A percentile compares a stretch with the other conserved stretches of the same genome.
Conservation (phyloP, 2,888 invertebrate species). For the Bruchidius siliquastri region DNA sequence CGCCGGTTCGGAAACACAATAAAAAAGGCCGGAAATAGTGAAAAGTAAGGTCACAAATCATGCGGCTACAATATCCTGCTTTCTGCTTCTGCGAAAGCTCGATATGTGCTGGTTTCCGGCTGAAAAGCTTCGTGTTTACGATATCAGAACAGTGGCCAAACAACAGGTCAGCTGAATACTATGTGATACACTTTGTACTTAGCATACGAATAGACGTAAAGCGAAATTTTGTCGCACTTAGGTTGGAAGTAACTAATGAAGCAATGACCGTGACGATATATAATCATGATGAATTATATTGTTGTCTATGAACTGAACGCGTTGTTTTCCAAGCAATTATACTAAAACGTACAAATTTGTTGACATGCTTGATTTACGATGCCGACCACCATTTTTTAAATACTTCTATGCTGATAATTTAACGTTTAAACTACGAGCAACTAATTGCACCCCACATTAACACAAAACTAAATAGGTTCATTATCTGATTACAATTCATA, state of each 20-base stretch:
- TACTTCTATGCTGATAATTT: background rate
- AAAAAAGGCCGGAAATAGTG: conserved; percentile 33
- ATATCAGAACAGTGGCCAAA: background rate
- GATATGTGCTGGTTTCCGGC: conserved; percentile 25
- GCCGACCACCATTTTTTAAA: background rate
- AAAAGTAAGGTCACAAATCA: conserved; percentile 39
- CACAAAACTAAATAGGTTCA: background rate
- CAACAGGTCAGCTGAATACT: background rate
- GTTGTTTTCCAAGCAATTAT: background rate
- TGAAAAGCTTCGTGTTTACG: conserved; percentile 39
- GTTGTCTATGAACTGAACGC: background rate
- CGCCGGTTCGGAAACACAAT: conserved; percentile 19
- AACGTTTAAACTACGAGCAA: background rate
- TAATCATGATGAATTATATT: background rate
- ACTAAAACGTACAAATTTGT: background rate
- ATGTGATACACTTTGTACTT: too few relatives aligned
- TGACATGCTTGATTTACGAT: background rate
- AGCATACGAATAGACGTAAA: too few relatives aligned
- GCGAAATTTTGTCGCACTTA: too few relatives aligned
- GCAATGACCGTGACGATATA: background rate
- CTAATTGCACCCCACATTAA: background rate
- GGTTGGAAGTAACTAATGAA: background rate
- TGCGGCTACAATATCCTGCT: conserved; percentile 37
- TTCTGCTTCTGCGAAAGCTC: conserved; percentile 24
- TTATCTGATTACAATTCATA: background rate